These are phyloP conservation scores for Apodemus agrarius DNA, from an alignment of 2,797 vertebrate genomes.

Conservation along the genomic window DNA sequence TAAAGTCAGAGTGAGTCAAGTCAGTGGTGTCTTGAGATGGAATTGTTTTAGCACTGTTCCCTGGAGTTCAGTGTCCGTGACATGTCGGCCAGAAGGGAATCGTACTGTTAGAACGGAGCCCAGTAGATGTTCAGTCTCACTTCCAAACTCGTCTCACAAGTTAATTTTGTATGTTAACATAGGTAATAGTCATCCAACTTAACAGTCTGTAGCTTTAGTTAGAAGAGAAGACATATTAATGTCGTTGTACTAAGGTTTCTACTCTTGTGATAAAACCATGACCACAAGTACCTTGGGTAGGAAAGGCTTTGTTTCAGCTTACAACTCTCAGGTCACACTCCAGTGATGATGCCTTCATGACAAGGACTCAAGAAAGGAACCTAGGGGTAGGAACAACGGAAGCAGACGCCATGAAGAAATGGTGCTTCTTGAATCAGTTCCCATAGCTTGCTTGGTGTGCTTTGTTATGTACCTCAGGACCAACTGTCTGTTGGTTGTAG, in stretches of 20 bases:
- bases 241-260: not conserved
- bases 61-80: accelerated
- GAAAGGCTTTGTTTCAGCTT: not conserved
- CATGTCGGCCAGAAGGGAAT: accelerated
- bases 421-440: not conserved
- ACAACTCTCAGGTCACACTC: no score
- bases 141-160: not conserved
- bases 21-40: accelerated
- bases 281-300: not conserved
- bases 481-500: not conserved
- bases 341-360: not conserved
- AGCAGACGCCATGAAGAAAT: not conserved
- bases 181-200: not conserved
- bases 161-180: not conserved
- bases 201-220: not conserved
- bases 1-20: no score
- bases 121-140: not conserved
- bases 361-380: not conserved
- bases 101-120: not conserved
- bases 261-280: not conserved
- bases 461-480: not conserved
- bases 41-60: accelerated
- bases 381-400: not conserved
- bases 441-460: no score
- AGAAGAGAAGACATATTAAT: not conserved